A percentile compares a stretch with the other conserved stretches of the same genome.
These are phyloP conservation scores for Aleiodes alternator DNA, from an alignment of 2,888 invertebrate species.

Conservation along the genomic window DNA sequence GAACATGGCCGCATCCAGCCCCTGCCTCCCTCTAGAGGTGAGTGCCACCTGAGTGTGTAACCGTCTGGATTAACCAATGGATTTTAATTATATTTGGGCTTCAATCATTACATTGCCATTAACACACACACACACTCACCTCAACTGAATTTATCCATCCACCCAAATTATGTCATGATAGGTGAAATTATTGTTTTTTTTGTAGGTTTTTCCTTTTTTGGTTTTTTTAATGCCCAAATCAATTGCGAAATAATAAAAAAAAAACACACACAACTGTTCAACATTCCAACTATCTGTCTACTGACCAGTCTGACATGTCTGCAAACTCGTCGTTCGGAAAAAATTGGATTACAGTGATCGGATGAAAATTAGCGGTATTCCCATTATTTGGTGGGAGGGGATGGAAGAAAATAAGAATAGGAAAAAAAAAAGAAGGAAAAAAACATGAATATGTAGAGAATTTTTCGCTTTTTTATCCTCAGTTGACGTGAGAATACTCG, in stretches of 20 bases:
- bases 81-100: not conserved
- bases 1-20: constrained; percentile 75
- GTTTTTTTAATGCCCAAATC: not conserved
- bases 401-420: not conserved
- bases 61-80: constrained; percentile 34
- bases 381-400: constrained; percentile 1
- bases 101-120: not conserved
- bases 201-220: not conserved
- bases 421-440: constrained; percentile 10
- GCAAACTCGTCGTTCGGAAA: constrained; percentile 35
- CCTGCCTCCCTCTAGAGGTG: constrained; percentile 76
- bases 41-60: constrained; percentile 62
- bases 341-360: constrained; percentile 55
- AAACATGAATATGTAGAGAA: not conserved
- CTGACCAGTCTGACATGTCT: constrained; percentile 6
- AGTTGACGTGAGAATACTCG: not conserved
- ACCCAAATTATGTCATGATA: not conserved
- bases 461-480: constrained; percentile 4
- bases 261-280: not conserved
- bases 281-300: not conserved
- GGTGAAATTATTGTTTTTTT: not conserved
- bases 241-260: not conserved
- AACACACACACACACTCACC: too few relatives aligned
- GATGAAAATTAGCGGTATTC: constrained; percentile 55
- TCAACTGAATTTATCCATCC: not conserved